Evolutionary conservation across 2,888 invertebrate species (phyloP).

Genomic region (Drosophila mulleri): DNA sequence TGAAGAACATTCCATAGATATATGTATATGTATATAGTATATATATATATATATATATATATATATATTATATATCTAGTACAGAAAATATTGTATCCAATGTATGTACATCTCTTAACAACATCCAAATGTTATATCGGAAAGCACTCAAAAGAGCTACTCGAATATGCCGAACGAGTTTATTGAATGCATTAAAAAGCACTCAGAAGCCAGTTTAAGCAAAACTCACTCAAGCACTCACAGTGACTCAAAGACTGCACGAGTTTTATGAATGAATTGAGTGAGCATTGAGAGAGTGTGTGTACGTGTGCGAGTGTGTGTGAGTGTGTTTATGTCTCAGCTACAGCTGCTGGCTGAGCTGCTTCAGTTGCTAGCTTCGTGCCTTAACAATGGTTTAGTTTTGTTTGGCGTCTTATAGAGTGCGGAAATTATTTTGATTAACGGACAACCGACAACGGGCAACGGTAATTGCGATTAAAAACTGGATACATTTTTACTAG

Average conservation of each 20-base stretch:
- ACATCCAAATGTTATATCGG: too few relatives aligned
- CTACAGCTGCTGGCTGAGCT: constrained; percentile 35
- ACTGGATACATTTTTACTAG: constrained; percentile 60
- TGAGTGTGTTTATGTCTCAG: constrained; percentile 22
- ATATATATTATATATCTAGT: not conserved
- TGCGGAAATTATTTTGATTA: constrained; percentile 74
- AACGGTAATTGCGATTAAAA: constrained; percentile 50
- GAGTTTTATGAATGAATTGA: constrained; percentile 76
- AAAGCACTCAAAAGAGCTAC: not conserved
- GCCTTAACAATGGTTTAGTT: constrained; percentile 64
- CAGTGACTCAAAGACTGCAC: constrained; percentile 33
- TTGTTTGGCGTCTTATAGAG: constrained; percentile 70
- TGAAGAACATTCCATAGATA: not conserved
- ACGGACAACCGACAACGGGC: constrained; percentile 57
- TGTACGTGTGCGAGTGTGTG: constrained; percentile 12
- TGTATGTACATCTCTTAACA: not conserved
- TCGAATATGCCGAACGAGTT: not conserved
- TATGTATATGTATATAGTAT: not conserved
- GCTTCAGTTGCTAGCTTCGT: constrained; percentile 47
- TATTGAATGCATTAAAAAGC: constrained; percentile 2
- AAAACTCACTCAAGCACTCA: constrained; percentile 41
- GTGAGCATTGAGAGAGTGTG: constrained; percentile 21
- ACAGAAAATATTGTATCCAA: too few relatives aligned
- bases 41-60: not conserved
- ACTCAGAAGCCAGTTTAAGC: constrained; percentile 56